A percentile compares a stretch with the other conserved stretches of the same genome.
These are phyloP conservation scores for Phenganax stokvisi DNA, from an alignment of 92 coral and sea anemone genomes.

Conservation along the genomic window DNA sequence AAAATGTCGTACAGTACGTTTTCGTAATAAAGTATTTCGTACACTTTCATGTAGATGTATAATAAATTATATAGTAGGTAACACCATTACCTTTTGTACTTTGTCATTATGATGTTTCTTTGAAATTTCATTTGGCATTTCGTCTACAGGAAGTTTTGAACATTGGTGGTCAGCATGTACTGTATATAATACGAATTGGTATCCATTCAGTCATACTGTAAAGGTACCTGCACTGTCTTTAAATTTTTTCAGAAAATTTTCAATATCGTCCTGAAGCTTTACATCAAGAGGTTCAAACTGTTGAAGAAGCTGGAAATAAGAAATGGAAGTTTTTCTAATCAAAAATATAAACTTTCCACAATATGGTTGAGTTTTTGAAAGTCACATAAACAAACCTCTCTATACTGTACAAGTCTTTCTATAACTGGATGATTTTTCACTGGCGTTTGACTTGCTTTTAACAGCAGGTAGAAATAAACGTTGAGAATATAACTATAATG, in stretches of 20 bases:
- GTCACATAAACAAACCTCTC: conserved; percentile 48
- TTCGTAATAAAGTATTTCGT: not conserved
- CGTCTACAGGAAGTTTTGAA: not conserved
- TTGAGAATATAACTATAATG: conserved; percentile 72
- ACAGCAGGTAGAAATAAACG: conserved; percentile 75
- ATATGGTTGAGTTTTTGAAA: not conserved
- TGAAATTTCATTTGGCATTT: not conserved
- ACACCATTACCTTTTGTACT: not conserved
- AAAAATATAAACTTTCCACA: not conserved
- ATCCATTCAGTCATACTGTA: not conserved
- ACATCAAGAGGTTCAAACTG: conserved; percentile 81
- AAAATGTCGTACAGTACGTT: not conserved
- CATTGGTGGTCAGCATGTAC: not conserved
- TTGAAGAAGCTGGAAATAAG: conserved; percentile 61
- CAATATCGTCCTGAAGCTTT: conserved; percentile 62
- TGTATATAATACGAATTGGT: not conserved
- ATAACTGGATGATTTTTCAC: conserved; percentile 94
- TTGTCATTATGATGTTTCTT: not conserved
- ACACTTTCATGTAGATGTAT: too few relatives aligned
- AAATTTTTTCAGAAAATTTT: conserved; percentile 51
- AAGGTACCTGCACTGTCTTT: conserved; percentile 4
- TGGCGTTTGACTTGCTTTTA: conserved; percentile 74
- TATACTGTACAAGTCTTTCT: conserved; percentile 77
- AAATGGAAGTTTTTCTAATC: not conserved
- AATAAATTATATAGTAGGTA: not conserved